These are phyloP conservation scores for Seriola aureovittata DNA, from an alignment of 2,113 vertebrate genomes.

Conservation along the genomic window DNA sequence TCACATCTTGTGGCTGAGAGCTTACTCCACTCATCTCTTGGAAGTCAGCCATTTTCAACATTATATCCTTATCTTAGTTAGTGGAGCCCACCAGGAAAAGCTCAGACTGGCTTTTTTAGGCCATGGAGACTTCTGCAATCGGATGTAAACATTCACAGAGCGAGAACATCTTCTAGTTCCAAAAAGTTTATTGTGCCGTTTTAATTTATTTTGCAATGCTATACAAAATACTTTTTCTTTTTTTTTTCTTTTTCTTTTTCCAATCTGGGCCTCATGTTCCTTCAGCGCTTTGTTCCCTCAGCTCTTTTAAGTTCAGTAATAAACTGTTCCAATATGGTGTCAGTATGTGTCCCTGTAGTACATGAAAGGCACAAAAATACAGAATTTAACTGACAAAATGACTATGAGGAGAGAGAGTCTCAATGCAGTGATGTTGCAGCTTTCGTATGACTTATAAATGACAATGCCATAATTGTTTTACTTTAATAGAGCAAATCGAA, in stretches of 20 bases:
- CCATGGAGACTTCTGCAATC: conserved; percentile 37
- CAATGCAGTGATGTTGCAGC: not conserved
- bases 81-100: conserved; percentile 64
- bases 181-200: conserved; percentile 20
- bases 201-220: conserved; percentile 27
- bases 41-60: conserved; percentile 72
- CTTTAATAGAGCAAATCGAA: conserved; percentile 31
- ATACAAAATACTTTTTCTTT: conserved; percentile 1
- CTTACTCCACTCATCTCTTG: conserved; percentile 66
- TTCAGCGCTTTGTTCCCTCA: conserved; percentile 38
- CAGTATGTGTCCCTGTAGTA: conserved; percentile 16
- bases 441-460: conserved; percentile 11
- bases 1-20: conserved; percentile 70
- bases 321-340: conserved; percentile 41
- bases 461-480: conserved; percentile 38
- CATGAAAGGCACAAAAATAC: conserved; percentile 38
- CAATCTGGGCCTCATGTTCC: conserved; percentile 24
- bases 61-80: conserved; percentile 70
- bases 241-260: not conserved
- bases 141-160: conserved; percentile 32
- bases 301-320: conserved; percentile 29
- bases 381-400: conserved; percentile 41
- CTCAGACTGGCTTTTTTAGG: conserved; percentile 50
- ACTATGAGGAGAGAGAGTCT: not conserved
- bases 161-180: conserved; percentile 11